Base-by-base conservation (phyloP, 2,888 invertebrate species). In the Diploptera punctata region DNA sequence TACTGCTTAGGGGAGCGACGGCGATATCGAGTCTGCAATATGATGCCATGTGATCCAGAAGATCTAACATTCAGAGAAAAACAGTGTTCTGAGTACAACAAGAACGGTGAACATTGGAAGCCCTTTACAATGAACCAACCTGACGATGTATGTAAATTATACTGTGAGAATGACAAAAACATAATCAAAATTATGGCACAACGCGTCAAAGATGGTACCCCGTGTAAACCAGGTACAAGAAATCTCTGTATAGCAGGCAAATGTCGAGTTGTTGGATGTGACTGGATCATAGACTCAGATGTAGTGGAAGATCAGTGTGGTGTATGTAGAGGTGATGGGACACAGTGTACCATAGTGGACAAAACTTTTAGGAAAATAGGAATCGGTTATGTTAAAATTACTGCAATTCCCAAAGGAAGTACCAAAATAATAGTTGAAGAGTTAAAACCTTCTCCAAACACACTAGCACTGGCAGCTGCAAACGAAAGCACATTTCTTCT, bases 21-120 rank as follows among this genome's bases (percentile, higher is more conserved):
- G 70, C 83, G 91, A 75, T 92, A 93, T 82, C 88, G 91, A 81
- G 90, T 95, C 75, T 97, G 96, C 84, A 94, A 94, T 80, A 91
- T 90, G 7, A 87, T 83, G 43, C 82, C 88, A 1, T 87, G 87
- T 78, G 83, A 84, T 21, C 81, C 82, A 71, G 82, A 81, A 10
- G 71, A 79, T 2, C 80, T 83, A 1, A 70, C 69, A 5, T 87
- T 84, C 78, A 79, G 87, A 49, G 84, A 84, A 24, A 73, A 81
- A 1, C 87, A 87, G 74, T 87, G 87, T 77, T 79, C 81, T 7
- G 81, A 82, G 69, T 84, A 82, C 76, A 82, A 87, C 77, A 82
- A 82, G 2, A 26, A 24, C 2, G 26, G 21, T 1, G 24, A 7
- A 4, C 16, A 21, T 1, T 65, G 65, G 65, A 44, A 13, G 21